Evolutionary conservation across 2,797 vertebrate genomes (phyloP).

Genomic region (Hyperoplus lanceolatus): DNA sequence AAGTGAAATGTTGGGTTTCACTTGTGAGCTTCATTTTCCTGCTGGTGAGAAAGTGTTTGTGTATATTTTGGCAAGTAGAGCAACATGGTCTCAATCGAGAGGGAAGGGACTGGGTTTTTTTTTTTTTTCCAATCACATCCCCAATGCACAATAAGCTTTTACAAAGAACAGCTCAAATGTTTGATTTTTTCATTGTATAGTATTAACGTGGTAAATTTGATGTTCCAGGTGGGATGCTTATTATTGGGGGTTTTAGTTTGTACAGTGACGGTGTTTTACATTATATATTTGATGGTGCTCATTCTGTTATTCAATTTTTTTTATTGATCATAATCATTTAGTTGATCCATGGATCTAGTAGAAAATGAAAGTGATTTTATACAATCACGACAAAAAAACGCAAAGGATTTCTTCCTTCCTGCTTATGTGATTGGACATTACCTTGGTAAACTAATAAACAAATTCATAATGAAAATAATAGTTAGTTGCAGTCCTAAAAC

Average conservation of each 20-base stretch:
- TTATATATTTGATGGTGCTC: slow-evolving; percentile 24
- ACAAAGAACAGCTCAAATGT: slow-evolving; percentile 12
- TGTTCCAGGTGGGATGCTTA: slow-evolving; percentile 26
- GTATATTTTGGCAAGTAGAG: slow-evolving; percentile 42
- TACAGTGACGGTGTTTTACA: slow-evolving; percentile 10
- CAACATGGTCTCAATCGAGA: slow-evolving; percentile 23
- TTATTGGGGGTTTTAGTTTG: slow-evolving; percentile 30
- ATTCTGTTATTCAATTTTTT: slow-evolving; percentile 15
- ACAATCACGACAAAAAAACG: not conserved
- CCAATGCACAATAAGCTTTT: slow-evolving; percentile 4
- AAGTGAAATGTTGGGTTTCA: slow-evolving; percentile 49
- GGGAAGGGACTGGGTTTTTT: not conserved
- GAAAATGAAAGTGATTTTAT: too few relatives aligned
- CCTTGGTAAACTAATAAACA: not conserved
- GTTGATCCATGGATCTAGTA: not conserved
- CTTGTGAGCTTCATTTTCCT: slow-evolving; percentile 51
- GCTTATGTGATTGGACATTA: too few relatives aligned
- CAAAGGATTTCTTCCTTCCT: not conserved
- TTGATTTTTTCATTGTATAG: slow-evolving; percentile 43
- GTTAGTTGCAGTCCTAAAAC: not conserved
- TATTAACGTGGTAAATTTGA: slow-evolving; percentile 17
- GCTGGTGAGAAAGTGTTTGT: slow-evolving; percentile 18
- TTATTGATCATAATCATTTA: not conserved
- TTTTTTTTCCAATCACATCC: not conserved
- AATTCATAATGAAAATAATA: not conserved